These are phyloP conservation scores for Schizotus pectinicornis DNA, from an alignment of 2,888 invertebrate genomes.

Conservation along the genomic window DNA sequence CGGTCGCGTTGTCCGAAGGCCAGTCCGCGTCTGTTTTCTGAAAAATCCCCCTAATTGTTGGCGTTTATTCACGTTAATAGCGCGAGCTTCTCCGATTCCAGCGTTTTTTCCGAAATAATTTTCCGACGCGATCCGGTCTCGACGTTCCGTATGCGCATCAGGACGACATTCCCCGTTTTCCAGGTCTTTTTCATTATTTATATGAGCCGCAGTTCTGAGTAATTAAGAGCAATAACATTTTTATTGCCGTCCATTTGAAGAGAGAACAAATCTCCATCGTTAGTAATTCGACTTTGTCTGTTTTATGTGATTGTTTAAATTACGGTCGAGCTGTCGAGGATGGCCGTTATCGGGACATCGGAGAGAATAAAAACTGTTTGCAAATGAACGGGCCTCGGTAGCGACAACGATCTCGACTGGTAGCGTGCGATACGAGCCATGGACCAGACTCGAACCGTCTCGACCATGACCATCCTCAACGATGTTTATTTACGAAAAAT, in stretches of 20 bases:
- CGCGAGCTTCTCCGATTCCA: conserved; percentile 8
- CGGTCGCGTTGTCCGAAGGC: background rate
- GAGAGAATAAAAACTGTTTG: conserved; percentile 33
- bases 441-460: conserved; percentile 2
- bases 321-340: conserved; percentile 9
- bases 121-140: conserved; percentile 30
- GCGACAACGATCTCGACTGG: conserved; percentile 21
- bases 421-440: conserved; percentile 8
- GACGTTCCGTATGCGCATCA: conserved; percentile 37
- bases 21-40: conserved; percentile 15
- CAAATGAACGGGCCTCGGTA: conserved; percentile 29
- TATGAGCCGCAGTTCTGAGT: conserved; percentile 47
- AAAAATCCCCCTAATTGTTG: conserved; percentile 27
- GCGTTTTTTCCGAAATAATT: conserved; percentile 13
- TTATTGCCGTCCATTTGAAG: conserved; percentile 47
- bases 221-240: conserved; percentile 54
- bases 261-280: conserved; percentile 24
- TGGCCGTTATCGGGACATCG: conserved; percentile 36
- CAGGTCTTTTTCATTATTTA: conserved; percentile 47
- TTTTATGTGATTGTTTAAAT: conserved; percentile 25
- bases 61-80: conserved; percentile 30
- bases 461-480: conserved; percentile 21
- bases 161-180: conserved; percentile 43
- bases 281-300: conserved; percentile 22
- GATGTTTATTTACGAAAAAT: too few relatives aligned